These are phyloP conservation scores for Hozukius guyotensis DNA, from an alignment of 2,797 vertebrate genomes.

Conservation along the genomic window DNA sequence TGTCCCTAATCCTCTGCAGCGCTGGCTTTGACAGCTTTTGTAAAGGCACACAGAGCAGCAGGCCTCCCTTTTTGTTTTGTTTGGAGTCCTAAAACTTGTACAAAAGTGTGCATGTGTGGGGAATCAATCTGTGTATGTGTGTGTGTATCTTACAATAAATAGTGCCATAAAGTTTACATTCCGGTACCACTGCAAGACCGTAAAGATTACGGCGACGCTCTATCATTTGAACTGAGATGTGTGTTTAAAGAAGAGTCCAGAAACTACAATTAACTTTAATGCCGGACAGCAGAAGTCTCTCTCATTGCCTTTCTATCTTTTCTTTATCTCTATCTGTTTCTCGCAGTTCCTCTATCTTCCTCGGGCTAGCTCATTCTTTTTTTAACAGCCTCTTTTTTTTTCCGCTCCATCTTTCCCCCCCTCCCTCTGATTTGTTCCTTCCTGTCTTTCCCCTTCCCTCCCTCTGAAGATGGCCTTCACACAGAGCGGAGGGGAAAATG, in stretches of 20 bases:
- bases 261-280: conserved; percentile 56
- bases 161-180: conserved; percentile 56
- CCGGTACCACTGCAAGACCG: conserved; percentile 17
- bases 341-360: conserved; percentile 11
- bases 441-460: conserved; percentile 25
- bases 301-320: conserved; percentile 9
- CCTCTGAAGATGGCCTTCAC: conserved; percentile 66
- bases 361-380: conserved; percentile 12
- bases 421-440: conserved; percentile 33
- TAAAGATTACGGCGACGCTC: conserved; percentile 63
- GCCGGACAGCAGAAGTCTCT: conserved; percentile 5
- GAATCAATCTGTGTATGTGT: conserved; percentile 13
- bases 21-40: conserved; percentile 52
- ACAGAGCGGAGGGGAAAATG: conserved; percentile 60
- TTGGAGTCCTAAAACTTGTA: neutral
- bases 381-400: conserved; percentile 20
- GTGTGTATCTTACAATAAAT: conserved; percentile 40
- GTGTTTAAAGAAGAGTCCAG: conserved; percentile 46
- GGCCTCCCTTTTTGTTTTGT: conserved; percentile 3
- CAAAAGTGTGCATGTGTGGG: neutral
- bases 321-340: conserved; percentile 35
- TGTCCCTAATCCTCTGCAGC: conserved; percentile 44
- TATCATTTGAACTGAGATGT: conserved; percentile 48
- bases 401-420: neutral
- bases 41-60: conserved; percentile 21